phyloP scores from a whole-genome alignment of 2,113 vertebrate species.

The Ictalurus furcatus region DNA sequence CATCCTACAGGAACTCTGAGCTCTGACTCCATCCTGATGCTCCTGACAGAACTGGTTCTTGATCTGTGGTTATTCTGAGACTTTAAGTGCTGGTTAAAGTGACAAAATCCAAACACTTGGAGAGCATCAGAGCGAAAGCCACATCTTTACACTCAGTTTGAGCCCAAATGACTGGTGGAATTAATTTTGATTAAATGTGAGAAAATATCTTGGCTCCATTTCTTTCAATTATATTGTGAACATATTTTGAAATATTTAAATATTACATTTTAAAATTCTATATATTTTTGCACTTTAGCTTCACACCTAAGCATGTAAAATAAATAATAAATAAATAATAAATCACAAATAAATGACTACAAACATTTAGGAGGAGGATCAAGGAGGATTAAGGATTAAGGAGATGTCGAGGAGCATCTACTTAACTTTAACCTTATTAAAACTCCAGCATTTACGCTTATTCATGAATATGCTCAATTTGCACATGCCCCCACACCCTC shows the following conservation, averaged over 20 bases:
- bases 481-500: neutral
- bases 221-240: neutral
- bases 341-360: neutral
- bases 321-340: neutral
- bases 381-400: no score
- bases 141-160: neutral
- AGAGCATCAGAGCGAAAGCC: neutral
- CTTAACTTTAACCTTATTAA: no score
- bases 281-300: neutral
- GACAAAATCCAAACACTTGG: neutral
- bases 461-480: neutral
- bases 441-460: neutral
- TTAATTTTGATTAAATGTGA: neutral
- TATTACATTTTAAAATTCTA: neutral
- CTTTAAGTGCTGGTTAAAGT: slow-evolving; percentile 27
- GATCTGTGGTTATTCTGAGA: neutral
- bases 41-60: neutral
- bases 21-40: neutral
- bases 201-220: neutral
- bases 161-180: neutral
- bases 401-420: neutral
- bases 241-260: neutral
- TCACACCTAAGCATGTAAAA: neutral
- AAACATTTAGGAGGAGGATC: no score
- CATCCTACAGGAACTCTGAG: neutral